Evolutionary conservation across 2,888 invertebrate species (phyloP).

Genomic region (Sphaeridia pumilis): DNA sequence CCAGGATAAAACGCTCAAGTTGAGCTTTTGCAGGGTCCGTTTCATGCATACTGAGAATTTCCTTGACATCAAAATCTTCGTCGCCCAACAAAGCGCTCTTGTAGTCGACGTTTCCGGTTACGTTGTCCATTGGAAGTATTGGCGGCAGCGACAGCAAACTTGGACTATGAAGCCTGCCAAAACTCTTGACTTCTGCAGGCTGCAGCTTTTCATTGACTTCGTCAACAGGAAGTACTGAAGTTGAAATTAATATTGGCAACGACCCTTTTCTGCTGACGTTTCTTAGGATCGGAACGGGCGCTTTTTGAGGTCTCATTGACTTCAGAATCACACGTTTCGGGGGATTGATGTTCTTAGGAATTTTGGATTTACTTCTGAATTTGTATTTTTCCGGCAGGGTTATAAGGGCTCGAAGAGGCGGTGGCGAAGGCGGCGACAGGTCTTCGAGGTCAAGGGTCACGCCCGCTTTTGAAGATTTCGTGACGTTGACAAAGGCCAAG

Average conservation of each 20-base stretch:
- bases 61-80: neutral
- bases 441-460: neutral
- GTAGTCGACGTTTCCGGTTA: neutral
- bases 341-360: neutral
- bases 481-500: neutral
- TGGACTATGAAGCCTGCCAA: neutral
- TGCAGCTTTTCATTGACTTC: neutral
- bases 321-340: neutral
- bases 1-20: neutral
- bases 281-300: neutral
- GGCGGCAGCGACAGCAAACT: neutral
- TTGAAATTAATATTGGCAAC: conserved; percentile 1
- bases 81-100: neutral
- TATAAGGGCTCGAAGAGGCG: neutral
- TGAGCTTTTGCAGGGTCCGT: neutral
- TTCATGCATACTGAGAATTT: neutral
- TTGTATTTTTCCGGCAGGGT: neutral
- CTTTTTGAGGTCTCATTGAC: too few species aligned
- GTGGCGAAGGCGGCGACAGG: neutral
- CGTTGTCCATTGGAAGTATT: neutral
- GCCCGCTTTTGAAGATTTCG: neutral
- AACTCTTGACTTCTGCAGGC: neutral
- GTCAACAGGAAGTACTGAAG: neutral
- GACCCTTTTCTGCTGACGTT: neutral
- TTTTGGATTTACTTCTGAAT: neutral